A percentile compares a stretch with the other conserved stretches of the same genome.
These are phyloP conservation scores for Callochromis pleurospilus DNA, from an alignment of 2,113 vertebrate species.

Conservation along the genomic window DNA sequence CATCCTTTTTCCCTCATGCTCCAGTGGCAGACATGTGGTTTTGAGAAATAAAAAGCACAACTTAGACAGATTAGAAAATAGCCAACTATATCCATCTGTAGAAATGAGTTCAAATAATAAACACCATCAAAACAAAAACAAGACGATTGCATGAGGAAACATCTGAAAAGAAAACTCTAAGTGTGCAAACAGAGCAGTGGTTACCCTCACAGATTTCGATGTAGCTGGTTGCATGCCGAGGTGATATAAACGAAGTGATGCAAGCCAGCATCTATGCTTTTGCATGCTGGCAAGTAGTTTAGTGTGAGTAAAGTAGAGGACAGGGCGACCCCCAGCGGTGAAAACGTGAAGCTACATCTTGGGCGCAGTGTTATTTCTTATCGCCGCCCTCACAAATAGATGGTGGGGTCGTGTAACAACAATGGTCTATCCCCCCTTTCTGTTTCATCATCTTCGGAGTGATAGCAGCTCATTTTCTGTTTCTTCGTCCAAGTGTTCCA, in stretches of 20 bases:
- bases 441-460: neutral
- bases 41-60: neutral
- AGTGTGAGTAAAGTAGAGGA: neutral
- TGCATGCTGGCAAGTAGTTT: neutral
- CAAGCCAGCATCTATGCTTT: neutral
- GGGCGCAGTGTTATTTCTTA: neutral
- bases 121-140: neutral
- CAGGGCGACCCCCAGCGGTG: conserved; percentile 25
- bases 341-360: neutral
- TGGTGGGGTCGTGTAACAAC: neutral
- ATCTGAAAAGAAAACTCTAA: neutral
- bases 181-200: neutral
- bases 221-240: neutral
- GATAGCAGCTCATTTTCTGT: neutral
- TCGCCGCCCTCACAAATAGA: neutral
- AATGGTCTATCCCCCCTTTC: too few species aligned
- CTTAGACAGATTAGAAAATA: neutral
- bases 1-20: neutral
- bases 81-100: neutral
- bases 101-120: neutral
- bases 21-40: neutral
- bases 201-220: neutral
- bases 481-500: neutral
- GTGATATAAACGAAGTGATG: neutral
- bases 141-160: neutral